Evolutionary conservation across 1,140 invertebrate species (phyloP).

Genomic region (Macrobrachium rosenbergii): DNA sequence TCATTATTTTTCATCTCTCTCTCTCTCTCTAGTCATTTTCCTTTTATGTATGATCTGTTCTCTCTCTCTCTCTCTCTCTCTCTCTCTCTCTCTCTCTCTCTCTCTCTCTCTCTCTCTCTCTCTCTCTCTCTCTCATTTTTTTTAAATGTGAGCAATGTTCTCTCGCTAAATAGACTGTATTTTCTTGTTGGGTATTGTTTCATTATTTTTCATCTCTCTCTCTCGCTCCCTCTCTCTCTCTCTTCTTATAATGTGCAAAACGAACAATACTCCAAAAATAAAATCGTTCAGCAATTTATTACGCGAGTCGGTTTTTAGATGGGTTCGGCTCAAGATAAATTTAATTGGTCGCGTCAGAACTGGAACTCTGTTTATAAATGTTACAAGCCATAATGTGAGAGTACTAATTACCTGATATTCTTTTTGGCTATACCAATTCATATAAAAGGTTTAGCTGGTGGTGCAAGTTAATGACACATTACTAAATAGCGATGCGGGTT

Average conservation of each 20-base stretch:
- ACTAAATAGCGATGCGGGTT: too few relatives aligned
- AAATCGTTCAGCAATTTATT: too few relatives aligned
- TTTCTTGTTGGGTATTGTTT: neutral
- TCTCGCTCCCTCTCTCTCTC: neutral
- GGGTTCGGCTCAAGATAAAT: too few relatives aligned
- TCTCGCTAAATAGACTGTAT: neutral
- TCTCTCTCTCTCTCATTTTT: neutral
- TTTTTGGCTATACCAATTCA: neutral
- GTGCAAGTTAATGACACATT: too few relatives aligned
- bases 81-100: neutral
- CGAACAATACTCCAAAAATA: too few relatives aligned
- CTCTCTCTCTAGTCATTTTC: neutral
- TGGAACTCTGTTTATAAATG: too few relatives aligned
- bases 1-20: neutral
- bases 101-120: neutral
- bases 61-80: conserved; percentile 2
- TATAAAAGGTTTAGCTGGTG: too few relatives aligned
- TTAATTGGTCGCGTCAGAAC: too few relatives aligned
- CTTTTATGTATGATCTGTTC: neutral
- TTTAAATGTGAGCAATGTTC: neutral
- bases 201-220: neutral
- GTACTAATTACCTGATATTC: neutral
- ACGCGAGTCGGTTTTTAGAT: too few relatives aligned
- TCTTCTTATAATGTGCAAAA: neutral
- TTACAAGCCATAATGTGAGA: too few relatives aligned